Evolutionary conservation across 2,888 invertebrate genomes (phyloP).

Genomic region (Halictus quadricinctus): DNA sequence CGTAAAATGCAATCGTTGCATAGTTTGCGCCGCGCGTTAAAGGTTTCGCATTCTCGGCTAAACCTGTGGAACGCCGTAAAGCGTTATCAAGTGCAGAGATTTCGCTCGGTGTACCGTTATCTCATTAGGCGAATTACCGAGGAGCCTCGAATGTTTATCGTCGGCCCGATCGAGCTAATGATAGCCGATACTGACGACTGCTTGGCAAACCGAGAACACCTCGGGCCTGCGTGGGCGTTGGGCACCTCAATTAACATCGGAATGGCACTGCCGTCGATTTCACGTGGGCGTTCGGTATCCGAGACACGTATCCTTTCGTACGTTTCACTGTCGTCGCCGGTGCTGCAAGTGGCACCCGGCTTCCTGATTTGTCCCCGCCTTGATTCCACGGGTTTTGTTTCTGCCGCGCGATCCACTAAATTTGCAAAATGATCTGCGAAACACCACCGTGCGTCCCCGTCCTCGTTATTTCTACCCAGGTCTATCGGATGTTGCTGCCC

Average conservation of each 20-base stretch:
- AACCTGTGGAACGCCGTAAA: constrained; percentile 21
- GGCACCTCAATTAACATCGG: constrained; percentile 74
- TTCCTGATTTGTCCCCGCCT: constrained; percentile 46
- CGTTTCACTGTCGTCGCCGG: constrained; percentile 63
- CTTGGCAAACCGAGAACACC: constrained; percentile 53
- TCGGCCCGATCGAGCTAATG: constrained; percentile 65
- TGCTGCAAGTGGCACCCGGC: constrained; percentile 61
- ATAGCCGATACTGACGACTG: constrained; percentile 58
- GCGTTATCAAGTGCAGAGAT: constrained; percentile 43
- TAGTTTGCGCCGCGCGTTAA: constrained; percentile 33
- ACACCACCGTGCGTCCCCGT: not conserved
- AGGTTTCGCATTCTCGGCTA: constrained; percentile 33
- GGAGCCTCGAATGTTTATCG: constrained; percentile 59
- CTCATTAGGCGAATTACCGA: constrained; percentile 60
- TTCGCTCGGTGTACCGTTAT: constrained; percentile 54
- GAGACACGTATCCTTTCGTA: constrained; percentile 66
- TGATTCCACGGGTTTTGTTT: not conserved
- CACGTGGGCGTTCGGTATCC: constrained; percentile 66
- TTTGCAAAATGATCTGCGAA: not conserved
- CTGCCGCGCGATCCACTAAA: constrained; percentile 1
- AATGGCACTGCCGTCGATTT: constrained; percentile 70
- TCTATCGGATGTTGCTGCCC: not conserved
- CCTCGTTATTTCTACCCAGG: not conserved
- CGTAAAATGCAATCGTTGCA: constrained; percentile 42
- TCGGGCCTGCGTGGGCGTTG: constrained; percentile 65